phyloP scores from a whole-genome alignment of 1,140 invertebrate species.

The Bathynomus jamesi region DNA sequence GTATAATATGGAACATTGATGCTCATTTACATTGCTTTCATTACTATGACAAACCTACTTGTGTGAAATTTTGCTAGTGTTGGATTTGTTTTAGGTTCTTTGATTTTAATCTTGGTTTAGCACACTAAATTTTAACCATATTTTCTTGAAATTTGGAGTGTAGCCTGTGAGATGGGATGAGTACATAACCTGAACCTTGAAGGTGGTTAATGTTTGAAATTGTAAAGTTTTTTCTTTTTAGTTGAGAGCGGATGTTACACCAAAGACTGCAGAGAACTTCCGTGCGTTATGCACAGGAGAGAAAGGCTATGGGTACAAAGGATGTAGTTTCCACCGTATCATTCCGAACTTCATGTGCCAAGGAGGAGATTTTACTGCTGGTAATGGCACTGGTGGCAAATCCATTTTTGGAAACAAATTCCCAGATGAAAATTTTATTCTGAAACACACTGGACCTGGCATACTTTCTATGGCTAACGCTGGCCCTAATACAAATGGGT shows the following conservation, averaged over 20 bases:
- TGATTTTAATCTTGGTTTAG: no score
- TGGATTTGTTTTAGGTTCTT: no score
- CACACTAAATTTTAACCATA: no score
- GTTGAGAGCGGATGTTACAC: slow-evolving; percentile 49
- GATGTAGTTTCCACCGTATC: slow-evolving; percentile 48
- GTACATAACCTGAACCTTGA: no score
- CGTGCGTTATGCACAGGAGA: slow-evolving; percentile 79
- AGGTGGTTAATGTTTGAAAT: slow-evolving; percentile 50
- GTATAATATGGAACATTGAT: no score
- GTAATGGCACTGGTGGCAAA: slow-evolving; percentile 93
- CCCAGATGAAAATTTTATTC: slow-evolving; percentile 84
- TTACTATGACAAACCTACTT: no score
- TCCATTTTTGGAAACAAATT: slow-evolving; percentile 99
- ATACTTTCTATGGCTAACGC: slow-evolving; percentile 99
- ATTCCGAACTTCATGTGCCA: slow-evolving; percentile 85
- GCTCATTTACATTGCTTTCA: no score
- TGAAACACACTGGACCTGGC: slow-evolving; percentile 93
- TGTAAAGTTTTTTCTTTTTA: slow-evolving; percentile 1
- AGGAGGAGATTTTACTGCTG: slow-evolving; percentile 61
- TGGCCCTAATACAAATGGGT: slow-evolving; percentile 95
- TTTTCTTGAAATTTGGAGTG: no score
- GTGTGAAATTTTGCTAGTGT: no score
- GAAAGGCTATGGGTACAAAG: slow-evolving; percentile 67
- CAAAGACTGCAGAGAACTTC: slow-evolving; percentile 90
- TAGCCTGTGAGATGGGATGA: no score